A percentile compares a stretch with the other conserved stretches of the same genome.
These are phyloP conservation scores for Kryptolebias ocellatus DNA, from an alignment of 2,797 vertebrate genomes.

Conservation along the genomic window DNA sequence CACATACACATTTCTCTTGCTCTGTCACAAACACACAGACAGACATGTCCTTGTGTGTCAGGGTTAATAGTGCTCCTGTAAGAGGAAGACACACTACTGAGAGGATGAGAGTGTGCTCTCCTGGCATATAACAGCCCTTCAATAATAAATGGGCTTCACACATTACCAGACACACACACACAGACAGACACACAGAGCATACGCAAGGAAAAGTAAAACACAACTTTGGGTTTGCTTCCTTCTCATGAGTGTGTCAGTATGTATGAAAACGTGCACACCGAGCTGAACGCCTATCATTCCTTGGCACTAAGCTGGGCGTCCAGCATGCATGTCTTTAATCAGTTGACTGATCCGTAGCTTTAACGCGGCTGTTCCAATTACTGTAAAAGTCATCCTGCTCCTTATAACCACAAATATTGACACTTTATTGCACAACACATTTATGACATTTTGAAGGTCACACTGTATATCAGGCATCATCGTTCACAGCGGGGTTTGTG, in stretches of 20 bases:
- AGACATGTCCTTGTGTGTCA: constrained; percentile 63
- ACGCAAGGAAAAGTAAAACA: constrained; percentile 51
- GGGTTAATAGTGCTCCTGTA: constrained; percentile 79
- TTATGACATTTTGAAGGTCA: constrained; percentile 99
- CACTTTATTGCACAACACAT: constrained; percentile 99
- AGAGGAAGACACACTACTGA: constrained; percentile 74
- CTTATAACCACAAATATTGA: constrained; percentile 99
- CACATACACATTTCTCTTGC: constrained; percentile 18
- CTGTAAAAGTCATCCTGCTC: constrained; percentile 99
- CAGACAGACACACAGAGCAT: constrained; percentile 33
- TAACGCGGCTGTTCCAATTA: constrained; percentile 99
- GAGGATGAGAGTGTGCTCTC: constrained; percentile 71
- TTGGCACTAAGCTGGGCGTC: constrained; percentile 71
- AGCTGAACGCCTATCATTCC: constrained; percentile 54
- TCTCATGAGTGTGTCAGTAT: constrained; percentile 3
- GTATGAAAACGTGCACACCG: background rate
- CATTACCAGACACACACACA: constrained; percentile 47
- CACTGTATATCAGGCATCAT: constrained; percentile 96
- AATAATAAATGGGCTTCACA: constrained; percentile 74
- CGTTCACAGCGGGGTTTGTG: constrained; percentile 81
- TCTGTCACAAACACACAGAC: constrained; percentile 36
- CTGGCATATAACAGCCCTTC: constrained; percentile 73
- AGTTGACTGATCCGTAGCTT: constrained; percentile 96
- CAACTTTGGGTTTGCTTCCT: constrained; percentile 28
- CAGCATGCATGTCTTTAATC: constrained; percentile 92